These are phyloP conservation scores for Halcyon chelicuti DNA, from an alignment of 2,797 vertebrate genomes.

Conservation along the genomic window DNA sequence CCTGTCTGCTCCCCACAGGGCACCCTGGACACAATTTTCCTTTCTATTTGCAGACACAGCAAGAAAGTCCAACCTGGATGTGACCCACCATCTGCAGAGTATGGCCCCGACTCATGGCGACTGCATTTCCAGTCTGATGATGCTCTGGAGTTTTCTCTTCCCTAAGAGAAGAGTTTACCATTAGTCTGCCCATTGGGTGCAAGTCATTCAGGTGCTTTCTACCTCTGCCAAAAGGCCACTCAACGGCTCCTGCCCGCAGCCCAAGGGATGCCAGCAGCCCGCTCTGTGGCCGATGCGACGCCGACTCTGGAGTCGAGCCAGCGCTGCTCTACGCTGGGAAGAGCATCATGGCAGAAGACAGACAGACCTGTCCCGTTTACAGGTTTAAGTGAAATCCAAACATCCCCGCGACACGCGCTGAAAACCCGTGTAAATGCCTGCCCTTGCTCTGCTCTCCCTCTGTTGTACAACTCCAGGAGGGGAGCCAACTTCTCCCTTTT, in stretches of 20 bases:
- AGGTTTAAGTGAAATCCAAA: background rate
- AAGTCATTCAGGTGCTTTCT: background rate
- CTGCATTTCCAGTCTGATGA: fast-evolving
- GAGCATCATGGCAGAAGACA: background rate
- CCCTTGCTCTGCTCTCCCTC: conserved; percentile 22
- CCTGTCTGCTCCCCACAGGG: fast-evolving
- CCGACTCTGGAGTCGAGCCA: background rate
- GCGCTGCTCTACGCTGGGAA: fast-evolving
- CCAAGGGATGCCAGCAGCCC: background rate
- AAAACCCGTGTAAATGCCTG: background rate
- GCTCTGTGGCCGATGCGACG: background rate
- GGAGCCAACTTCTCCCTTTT: background rate
- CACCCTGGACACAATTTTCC: background rate
- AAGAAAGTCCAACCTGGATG: background rate
- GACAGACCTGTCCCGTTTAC: background rate
- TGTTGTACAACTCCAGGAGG: background rate
- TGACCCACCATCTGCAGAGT: background rate
- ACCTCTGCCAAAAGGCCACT: background rate
- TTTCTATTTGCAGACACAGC: background rate
- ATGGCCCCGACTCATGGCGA: fast-evolving
- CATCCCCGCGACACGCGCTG: fast-evolving
- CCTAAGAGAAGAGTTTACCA: background rate
- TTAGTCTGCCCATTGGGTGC: background rate
- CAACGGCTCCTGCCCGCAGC: background rate
- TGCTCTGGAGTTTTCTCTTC: background rate